A percentile compares a stretch with the other conserved stretches of the same genome.
phyloP scores from a whole-genome alignment of 2,113 vertebrate genomes.

The Xiphorhynchus elegans region DNA sequence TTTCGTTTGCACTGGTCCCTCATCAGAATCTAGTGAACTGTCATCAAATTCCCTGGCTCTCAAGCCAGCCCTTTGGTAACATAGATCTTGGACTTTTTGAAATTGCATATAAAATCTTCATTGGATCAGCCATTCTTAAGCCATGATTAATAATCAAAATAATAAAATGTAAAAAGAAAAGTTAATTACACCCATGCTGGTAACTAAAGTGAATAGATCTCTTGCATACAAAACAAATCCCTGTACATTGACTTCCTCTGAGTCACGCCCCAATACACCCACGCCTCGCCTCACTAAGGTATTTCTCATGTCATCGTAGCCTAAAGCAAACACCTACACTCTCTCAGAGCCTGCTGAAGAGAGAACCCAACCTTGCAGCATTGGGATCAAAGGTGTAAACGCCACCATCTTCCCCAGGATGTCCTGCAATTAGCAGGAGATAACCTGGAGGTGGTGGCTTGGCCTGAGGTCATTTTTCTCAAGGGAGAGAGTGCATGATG shows the following conservation, averaged over 20 bases:
- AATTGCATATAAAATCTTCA: conserved; percentile 56
- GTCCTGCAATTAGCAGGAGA: conserved; percentile 42
- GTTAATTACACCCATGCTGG: conserved; percentile 66
- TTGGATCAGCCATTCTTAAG: conserved; percentile 65
- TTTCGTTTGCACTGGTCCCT: neutral
- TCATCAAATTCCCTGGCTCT: neutral
- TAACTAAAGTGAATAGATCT: conserved; percentile 75
- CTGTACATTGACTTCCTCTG: conserved; percentile 73
- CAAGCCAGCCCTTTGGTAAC: neutral
- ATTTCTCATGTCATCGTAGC: conserved; percentile 77
- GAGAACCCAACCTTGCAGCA: conserved; percentile 12
- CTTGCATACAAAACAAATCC: conserved; percentile 72
- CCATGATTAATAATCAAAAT: conserved; percentile 75
- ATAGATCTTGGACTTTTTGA: conserved; percentile 34
- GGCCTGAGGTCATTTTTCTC: conserved; percentile 14
- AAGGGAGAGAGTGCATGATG: neutral
- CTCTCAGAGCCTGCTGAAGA: neutral
- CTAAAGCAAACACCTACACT: conserved; percentile 75
- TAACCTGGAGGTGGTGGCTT: neutral
- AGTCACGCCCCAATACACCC: conserved; percentile 76
- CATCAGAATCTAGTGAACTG: neutral
- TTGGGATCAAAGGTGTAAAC: conserved; percentile 7
- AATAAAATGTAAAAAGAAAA: conserved; percentile 62
- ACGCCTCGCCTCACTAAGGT: conserved; percentile 77
- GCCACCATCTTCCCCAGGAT: conserved; percentile 49